Conservation (phyloP, 2,888 invertebrate species). For the Galeopsomyia nigrocyanea region DNA sequence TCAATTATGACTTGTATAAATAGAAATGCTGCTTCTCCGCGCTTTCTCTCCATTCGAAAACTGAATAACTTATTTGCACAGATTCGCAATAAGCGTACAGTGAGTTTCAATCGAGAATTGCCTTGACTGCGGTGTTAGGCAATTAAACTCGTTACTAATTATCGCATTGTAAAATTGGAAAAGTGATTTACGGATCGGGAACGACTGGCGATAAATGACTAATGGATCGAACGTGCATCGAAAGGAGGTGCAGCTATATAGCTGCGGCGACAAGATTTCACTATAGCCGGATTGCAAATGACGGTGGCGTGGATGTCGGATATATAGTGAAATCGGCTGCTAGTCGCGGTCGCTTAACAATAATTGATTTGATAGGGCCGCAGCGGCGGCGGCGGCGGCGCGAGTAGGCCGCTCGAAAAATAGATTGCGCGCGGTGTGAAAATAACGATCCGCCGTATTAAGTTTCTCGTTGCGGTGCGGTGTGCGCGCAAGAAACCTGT, state of each 20-base stretch:
- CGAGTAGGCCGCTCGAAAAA: background rate
- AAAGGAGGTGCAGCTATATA: constrained; percentile 42
- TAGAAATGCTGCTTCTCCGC: too few species aligned
- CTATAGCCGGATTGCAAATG: constrained; percentile 47
- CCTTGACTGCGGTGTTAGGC: too few species aligned
- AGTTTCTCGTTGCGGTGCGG: constrained; percentile 30
- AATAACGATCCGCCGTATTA: constrained; percentile 42
- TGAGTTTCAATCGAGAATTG: too few species aligned
- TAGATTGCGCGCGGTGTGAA: constrained; percentile 34
- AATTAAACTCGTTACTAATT: too few species aligned
- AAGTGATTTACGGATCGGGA: too few species aligned
- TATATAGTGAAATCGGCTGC: constrained; percentile 50
- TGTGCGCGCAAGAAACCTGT: constrained; percentile 60
- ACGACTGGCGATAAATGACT: constrained; percentile 36
- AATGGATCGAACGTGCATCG: constrained; percentile 45
- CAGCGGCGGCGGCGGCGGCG: background rate
- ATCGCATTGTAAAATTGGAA: too few species aligned
- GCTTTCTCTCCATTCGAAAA: too few species aligned
- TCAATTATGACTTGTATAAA: too few species aligned
- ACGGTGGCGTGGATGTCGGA: constrained; percentile 44
- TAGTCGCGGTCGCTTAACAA: constrained; percentile 47
- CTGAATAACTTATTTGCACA: too few species aligned
- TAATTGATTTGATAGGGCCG: constrained; percentile 51
- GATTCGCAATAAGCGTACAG: too few species aligned
- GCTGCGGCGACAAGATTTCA: constrained; percentile 45